Evolutionary conservation across 2,113 vertebrate genomes (phyloP), one percentile per base, ranked within the genome.

Genomic region (Tachysurus fulvidraco): DNA sequence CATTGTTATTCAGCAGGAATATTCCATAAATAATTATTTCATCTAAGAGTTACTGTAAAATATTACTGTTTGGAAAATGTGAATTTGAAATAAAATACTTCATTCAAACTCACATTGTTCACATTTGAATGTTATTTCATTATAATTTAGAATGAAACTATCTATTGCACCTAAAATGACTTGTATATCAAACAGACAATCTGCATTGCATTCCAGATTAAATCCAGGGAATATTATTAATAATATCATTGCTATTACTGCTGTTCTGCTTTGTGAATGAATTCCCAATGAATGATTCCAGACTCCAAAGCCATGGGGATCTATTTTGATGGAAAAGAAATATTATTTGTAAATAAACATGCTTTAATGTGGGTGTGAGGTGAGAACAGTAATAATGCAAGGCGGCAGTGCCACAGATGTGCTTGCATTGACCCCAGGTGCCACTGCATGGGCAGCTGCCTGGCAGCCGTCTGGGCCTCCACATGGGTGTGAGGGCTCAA

Each of bases 391-490:
- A 60, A 81, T 14, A 21, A 81, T 44, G 55, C 19, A 41, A 65
- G 88, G 81, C 54, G 76, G 73, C 76, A 25, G 82, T 55, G 62
- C 50, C 65, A 55, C 89, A 90, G 89, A 87, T 89, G 89, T 88
- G 73, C 82, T 77, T 57, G 30, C 79, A 65, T 60, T 79, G 86
- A 89, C 88, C 90, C 85, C 52, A 81, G 80, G 86, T 89, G 89
- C 80, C 81, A 88, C 85, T 80, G 81, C 87, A 90, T 84, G 85
- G 93, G 93, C 92, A 87, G 91, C 86, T 86, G 89, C 95, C 95
- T 96, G 89, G 88, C 89, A 91, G 91, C 91, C 60, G 83, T 74
- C 83, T 74, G 86, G 90, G 89, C 88, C 90, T 89, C 90, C 90
- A 90, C 85, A 89, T 88, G 88, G 89, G 92, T 83, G 88, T 89